phyloP scores from a whole-genome alignment of 2,113 vertebrate genomes.

The Pimephales promelas region DNA sequence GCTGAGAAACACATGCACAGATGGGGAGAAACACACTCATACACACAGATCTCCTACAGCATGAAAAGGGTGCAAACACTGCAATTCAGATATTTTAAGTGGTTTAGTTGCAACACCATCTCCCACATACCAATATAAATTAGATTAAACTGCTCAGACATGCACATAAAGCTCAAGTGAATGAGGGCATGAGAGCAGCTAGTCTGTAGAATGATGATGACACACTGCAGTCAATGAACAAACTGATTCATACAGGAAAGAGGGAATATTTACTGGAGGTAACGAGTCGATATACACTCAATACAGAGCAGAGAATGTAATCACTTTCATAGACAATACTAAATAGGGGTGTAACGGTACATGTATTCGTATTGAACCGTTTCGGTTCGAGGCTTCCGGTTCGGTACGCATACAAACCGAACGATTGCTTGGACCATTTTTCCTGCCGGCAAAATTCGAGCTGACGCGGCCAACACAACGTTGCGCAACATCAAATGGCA shows the following conservation, averaged over 20 bases:
- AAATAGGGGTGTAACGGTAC: too few species aligned
- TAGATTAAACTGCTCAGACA: conserved; percentile 7
- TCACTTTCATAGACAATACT: background rate
- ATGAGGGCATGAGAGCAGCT: background rate
- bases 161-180: conserved; percentile 6
- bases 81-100: conserved; percentile 2
- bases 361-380: too few species aligned
- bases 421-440: too few species aligned
- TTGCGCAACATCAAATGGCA: too few species aligned
- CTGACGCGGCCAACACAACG: too few species aligned
- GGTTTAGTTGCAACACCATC: conserved; percentile 26
- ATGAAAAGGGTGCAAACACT: background rate
- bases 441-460: too few species aligned
- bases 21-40: background rate
- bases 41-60: background rate
- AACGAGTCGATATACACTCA: background rate
- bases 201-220: background rate
- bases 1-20: conserved; percentile 1
- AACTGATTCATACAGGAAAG: background rate
- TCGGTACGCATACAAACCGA: too few species aligned
- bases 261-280: background rate
- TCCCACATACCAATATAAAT: conserved; percentile 27
- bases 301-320: background rate
- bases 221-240: conserved; percentile 25
- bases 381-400: too few species aligned